Base-by-base conservation (phyloP, 2,888 invertebrate genomes). In the Temnothorax ravouxi region DNA sequence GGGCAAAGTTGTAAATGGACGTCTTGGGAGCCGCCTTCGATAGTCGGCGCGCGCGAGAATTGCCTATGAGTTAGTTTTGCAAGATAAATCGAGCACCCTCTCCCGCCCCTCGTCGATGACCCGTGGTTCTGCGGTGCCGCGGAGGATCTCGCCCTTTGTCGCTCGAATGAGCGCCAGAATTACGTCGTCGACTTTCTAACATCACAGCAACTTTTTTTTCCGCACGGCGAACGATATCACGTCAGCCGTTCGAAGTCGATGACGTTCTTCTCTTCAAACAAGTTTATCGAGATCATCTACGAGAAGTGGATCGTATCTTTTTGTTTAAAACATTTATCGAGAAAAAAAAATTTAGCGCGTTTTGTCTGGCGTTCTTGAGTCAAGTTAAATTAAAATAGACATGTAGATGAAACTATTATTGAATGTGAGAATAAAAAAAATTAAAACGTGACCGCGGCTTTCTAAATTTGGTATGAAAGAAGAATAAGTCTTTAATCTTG, bases 1-100 rank as follows among this genome's bases (percentile, higher is more conserved):
- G 80, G 76, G 83, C 79, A 72, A 90, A 90, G 81, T 90, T 90
- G 88, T 72, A 90, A 90, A 90, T 89, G 89, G 89, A 88, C 90
- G 90, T 75, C 82, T 84, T 84, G 89, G 90, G 90, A 88, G 79
- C 83, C 74, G 83, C 56, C 56, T 71, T 82, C 85, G 81, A 88
- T 90, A 88, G 89, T 89, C 86, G 52, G 25, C 62, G 61, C 18
- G 52, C 75, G 74, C 77, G 89, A 71, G 79, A 86, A 88, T 88
- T 85, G 67, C 77, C 86, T 75, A 86, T 75, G 86, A 83, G 83
- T 82, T 84, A 75, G 67, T 62, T 62, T 75, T 69, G 64, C 67
- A 77, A 67, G 79, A 80, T 80, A 80, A 80, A 80, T 80, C 59
- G 72, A 25, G 21, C 47, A 25, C 50, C 2, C 44, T 5, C 2